Evolutionary conservation across 1,140 invertebrate species (phyloP), one percentile per base, ranked within the genome.

Genomic region (Ips nitidus): DNA sequence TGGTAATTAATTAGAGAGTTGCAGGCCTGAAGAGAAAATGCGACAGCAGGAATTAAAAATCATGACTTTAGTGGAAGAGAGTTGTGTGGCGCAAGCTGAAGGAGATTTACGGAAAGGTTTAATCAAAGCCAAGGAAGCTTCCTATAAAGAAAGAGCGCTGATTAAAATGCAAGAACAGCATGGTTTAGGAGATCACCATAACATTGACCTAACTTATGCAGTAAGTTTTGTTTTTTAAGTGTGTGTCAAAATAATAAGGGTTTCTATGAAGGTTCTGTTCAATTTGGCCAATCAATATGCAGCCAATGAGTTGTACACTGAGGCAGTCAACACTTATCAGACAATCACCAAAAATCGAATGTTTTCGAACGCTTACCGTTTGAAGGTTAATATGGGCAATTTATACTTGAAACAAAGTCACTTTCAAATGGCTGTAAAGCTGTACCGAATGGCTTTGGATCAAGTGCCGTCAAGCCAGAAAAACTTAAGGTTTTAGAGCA

Each of bases 311-410:
- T 93, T 99, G 89, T 95, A 92, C 77, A 91, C 92, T 2, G 97
- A 99, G 83, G 95, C 97, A 1, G 84, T 99, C 38, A 96, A 96
- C 74, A 97, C 94, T 0, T 99, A 98, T 82, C 92, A 95, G 80
- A 88, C 91, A 38, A 92, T 95, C 71, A 91, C 90, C 1, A 90
- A 92, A 75, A 95, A 95, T 77, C 88, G 89, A 78, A 87, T 93
- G 81, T 94, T 95, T 78, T 89, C 86, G n/a, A 94, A 94, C 78
- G 91, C 91, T 52, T 92, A 95, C 76, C 87, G 96, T 71, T 82
- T 99, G 0, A 97, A 97, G 84, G 89, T 98, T 0, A 99, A 99
- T 78, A 98, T 99, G 91, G 98, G 96, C 1, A 99, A 99, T 80
- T 97, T 99, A 78, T 96, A 98, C 81, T 95, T 94, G 72, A 92